Percentiles rank a stretch among this genome's conserved stretches.
Conservation (phyloP, 92 coral and sea anemone genomes). For the Diadumene lineata region DNA sequence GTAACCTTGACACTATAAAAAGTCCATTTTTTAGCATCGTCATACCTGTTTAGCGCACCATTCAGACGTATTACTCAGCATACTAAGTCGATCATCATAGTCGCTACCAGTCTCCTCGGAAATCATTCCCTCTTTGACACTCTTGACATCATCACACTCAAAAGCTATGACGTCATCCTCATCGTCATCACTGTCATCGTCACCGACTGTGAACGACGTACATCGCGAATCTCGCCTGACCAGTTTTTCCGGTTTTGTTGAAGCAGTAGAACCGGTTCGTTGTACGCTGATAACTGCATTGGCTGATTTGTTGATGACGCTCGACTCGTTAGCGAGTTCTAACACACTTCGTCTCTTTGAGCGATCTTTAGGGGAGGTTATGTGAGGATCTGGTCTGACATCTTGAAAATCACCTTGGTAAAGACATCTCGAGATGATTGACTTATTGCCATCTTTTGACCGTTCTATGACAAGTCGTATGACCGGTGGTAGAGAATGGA, state of each 20-base stretch:
- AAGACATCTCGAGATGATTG: conserved; percentile 35
- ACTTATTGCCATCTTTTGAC: conserved; percentile 51
- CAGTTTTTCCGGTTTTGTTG: conserved; percentile 49
- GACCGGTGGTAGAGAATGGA: conserved; percentile 64
- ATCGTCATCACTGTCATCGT: conserved; percentile 17
- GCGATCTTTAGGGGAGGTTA: conserved; percentile 47
- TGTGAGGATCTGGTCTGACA: conserved; percentile 40
- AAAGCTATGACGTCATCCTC: conserved; percentile 15
- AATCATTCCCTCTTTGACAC: conserved; percentile 12
- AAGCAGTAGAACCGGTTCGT: conserved; percentile 22
- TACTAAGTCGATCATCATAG: conserved; percentile 27
- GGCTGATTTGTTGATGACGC: conserved; percentile 43
- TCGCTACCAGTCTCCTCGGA: conserved; percentile 23
- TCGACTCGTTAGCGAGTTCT: conserved; percentile 45
- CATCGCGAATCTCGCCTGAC: conserved; percentile 55
- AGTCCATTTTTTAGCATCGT: not conserved
- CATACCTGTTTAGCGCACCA: conserved; percentile 44
- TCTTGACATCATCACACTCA: conserved; percentile 9
- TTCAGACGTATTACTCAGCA: conserved; percentile 39
- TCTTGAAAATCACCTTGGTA: conserved; percentile 2
- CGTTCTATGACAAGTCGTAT: conserved; percentile 57
- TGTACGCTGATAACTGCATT: conserved; percentile 56
- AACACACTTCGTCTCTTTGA: conserved; percentile 49
- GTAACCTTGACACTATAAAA: no score
- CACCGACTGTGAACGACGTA: conserved; percentile 58